Conservation (phyloP, 2,888 invertebrate species). For the Pollenia angustigena region DNA sequence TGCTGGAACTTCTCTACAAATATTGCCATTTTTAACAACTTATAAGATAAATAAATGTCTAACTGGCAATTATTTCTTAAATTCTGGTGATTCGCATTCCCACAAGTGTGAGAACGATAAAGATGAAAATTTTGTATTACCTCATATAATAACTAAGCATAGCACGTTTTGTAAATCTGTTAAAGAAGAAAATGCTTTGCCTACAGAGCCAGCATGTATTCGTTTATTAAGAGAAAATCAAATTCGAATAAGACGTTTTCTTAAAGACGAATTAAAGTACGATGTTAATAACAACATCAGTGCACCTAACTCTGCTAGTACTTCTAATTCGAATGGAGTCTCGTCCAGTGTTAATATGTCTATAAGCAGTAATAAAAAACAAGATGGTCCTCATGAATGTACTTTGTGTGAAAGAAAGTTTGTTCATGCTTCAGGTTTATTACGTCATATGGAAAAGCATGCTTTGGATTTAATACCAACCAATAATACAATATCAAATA, state of each 20-base stretch:
- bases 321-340: conserved; percentile 2
- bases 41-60: conserved; percentile 78
- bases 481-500: conserved; percentile 58
- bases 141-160: background rate
- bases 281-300: conserved; percentile 76
- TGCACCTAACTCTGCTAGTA: background rate
- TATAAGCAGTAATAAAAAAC: conserved; percentile 74
- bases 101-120: conserved; percentile 80
- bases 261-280: conserved; percentile 83
- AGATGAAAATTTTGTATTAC: conserved; percentile 75
- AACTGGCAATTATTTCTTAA: conserved; percentile 80
- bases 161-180: conserved; percentile 66
- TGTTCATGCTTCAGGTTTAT: conserved; percentile 83
- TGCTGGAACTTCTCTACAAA: conserved; percentile 6
- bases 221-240: conserved; percentile 82
- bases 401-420: conserved; percentile 83
- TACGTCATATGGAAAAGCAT: conserved; percentile 84
- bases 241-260: conserved; percentile 81
- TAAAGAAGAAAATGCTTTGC: conserved; percentile 74
- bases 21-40: conserved; percentile 25
- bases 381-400: conserved; percentile 82
- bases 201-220: conserved; percentile 77
- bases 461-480: conserved; percentile 81
- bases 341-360: conserved; percentile 37
- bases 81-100: conserved; percentile 76